A percentile compares a stretch with the other conserved stretches of the same genome.
phyloP scores from a whole-genome alignment of 53 echinoderm and acorn worm genomes.

The Glandiceps talaboti region DNA sequence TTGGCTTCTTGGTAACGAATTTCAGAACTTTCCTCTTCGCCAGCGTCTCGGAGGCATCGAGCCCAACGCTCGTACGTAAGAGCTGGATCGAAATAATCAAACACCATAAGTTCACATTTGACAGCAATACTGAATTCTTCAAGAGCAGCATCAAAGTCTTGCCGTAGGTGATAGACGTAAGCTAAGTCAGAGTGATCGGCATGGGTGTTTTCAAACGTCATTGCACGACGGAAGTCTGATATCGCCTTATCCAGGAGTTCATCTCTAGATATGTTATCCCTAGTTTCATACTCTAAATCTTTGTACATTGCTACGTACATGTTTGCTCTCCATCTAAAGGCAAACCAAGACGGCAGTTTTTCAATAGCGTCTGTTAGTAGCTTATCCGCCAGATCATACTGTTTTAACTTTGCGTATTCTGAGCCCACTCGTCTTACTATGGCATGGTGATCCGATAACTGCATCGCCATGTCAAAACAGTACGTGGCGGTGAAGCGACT shows the following conservation, averaged over 20 bases:
- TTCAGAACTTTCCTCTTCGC: conserved; percentile 9
- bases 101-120: conserved; percentile 19
- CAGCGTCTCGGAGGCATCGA: conserved; percentile 23
- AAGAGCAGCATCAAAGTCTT: conserved; percentile 28
- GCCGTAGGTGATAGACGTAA: conserved; percentile 34
- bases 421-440: conserved; percentile 60
- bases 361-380: conserved; percentile 10
- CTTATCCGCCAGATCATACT: conserved; percentile 29
- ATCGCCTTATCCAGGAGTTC: conserved; percentile 35
- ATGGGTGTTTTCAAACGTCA: conserved; percentile 37
- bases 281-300: conserved; percentile 4
- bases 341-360: conserved; percentile 38
- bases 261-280: conserved; percentile 2
- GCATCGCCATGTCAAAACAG: conserved; percentile 37
- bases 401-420: conserved; percentile 52
- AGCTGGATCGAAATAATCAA: conserved; percentile 64
- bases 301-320: conserved; percentile 54
- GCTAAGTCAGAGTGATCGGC: conserved; percentile 79
- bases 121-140: conserved; percentile 36
- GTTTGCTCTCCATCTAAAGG: conserved; percentile 36
- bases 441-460: conserved; percentile 35
- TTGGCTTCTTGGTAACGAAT: conserved; percentile 11
- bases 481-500: conserved; percentile 23
- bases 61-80: conserved; percentile 65
- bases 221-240: conserved; percentile 29